Evolutionary conservation across 2,113 vertebrate species (phyloP).

Genomic region (Aix galericulata): DNA sequence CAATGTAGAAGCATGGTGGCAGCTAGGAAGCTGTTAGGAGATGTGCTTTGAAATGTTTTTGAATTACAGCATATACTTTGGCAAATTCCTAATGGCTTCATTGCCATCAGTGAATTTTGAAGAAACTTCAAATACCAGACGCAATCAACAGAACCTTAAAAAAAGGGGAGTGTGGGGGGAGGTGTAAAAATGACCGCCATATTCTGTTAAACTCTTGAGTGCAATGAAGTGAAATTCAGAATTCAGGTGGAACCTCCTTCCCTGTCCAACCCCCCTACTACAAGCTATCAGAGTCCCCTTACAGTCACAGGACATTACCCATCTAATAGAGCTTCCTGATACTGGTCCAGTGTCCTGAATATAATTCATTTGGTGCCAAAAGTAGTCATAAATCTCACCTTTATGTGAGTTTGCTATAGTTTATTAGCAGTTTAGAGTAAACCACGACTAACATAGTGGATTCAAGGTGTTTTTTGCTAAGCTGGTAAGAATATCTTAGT

Average conservation of each 20-base stretch:
- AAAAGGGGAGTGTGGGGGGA: too few species aligned
- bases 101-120: background rate
- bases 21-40: background rate
- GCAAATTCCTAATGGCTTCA: background rate
- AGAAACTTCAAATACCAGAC: background rate
- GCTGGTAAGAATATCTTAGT: background rate
- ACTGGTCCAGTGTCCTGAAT: background rate
- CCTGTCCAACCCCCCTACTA: background rate
- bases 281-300: background rate
- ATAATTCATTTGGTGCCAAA: background rate
- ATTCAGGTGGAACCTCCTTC: background rate
- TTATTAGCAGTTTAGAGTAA: background rate
- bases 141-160: background rate
- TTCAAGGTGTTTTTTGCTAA: background rate
- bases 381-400: slow-evolving; percentile 7
- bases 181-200: background rate
- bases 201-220: background rate
- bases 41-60: background rate
- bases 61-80: background rate
- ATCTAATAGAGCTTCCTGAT: slow-evolving; percentile 25
- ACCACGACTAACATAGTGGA: background rate
- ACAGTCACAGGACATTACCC: background rate
- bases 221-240: background rate
- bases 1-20: background rate
- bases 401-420: background rate